Percentiles rank a stretch among this genome's conserved stretches.
These are phyloP conservation scores for Asobara japonica DNA, from an alignment of 1,140 invertebrate genomes.

Conservation along the genomic window DNA sequence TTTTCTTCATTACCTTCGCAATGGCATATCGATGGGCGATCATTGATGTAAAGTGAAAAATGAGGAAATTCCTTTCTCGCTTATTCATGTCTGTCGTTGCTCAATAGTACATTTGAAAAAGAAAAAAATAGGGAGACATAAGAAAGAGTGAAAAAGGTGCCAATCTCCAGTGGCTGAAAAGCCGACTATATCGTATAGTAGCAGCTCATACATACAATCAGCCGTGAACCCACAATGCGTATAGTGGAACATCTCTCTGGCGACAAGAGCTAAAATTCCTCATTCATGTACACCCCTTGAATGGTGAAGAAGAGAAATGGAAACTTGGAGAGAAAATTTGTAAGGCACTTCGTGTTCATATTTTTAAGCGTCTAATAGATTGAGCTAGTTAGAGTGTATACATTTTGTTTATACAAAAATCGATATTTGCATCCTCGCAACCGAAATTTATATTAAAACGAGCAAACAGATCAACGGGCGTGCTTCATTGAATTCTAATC, in stretches of 20 bases:
- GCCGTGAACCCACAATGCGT: conserved; percentile 59
- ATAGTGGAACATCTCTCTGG: conserved; percentile 34
- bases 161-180: conserved; percentile 57
- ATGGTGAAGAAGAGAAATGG: conserved; percentile 22
- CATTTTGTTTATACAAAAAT: background rate
- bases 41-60: background rate
- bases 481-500: too few relatives aligned
- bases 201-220: conserved; percentile 48
- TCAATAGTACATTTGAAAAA: conserved; percentile 43
- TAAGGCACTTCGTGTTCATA: conserved; percentile 15
- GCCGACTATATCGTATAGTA: conserved; percentile 56
- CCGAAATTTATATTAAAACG: too few relatives aligned
- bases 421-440: conserved; percentile 9
- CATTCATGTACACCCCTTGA: background rate
- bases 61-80: background rate
- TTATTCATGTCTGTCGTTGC: conserved; percentile 42
- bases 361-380: background rate
- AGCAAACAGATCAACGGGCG: too few relatives aligned
- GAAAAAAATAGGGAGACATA: background rate
- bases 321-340: conserved; percentile 30
- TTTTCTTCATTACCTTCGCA: background rate
- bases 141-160: conserved; percentile 54
- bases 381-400: background rate
- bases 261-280: background rate
- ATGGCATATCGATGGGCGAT: background rate